Evolutionary conservation across 2,888 invertebrate species (phyloP), one percentile per base, ranked within the genome.

Genomic region (Mimas tiliae): DNA sequence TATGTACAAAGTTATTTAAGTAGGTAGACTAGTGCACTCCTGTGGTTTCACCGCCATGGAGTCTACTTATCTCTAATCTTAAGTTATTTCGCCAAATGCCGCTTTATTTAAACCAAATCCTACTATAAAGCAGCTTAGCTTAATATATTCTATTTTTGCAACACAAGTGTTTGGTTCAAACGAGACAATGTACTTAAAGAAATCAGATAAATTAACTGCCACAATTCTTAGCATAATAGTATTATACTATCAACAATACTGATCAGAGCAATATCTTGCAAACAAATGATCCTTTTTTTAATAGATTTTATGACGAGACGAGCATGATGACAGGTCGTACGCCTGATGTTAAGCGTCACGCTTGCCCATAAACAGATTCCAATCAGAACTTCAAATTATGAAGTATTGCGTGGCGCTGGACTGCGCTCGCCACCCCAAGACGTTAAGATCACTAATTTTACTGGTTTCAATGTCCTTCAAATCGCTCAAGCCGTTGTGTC

Each of bases 1-100:
- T 58, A 21, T 4, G n/a, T n/a, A n/a, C 65, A 34, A 58, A 58
- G 65, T 58, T 65, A 48, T 50, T n/a, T n/a, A n/a, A n/a, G n/a
- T 63, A 58, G 34, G 58, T 58, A 33, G 16, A 50, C 58, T 58
- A 58, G 52, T 50, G 47, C 55, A 55, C 19, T 58, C 14, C 58
- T 64, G 14, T 42, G 52, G 64, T 62, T 55, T 45, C 45, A 33
- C 52, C 42, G 58, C 58, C 42, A 21, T 21, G 38, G 42, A 58
- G 12, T 19, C 19, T 19, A 12, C 12, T 52, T 58, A 58, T 58
- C 55, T 55, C 34, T 19, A 55, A 55, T 38, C 19, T 19, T 38
- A 58, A 58, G 42, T 58, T 19, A 58, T 58, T 55, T 58, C 58
- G 19, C 4, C 12, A 6, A 58, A 58, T 58, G 38, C 19, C 42